A percentile compares a stretch with the other conserved stretches of the same genome.
These are phyloP conservation scores for Archaeoteleia sp. DNA, from an alignment of 2,888 invertebrate genomes.

Conservation along the genomic window DNA sequence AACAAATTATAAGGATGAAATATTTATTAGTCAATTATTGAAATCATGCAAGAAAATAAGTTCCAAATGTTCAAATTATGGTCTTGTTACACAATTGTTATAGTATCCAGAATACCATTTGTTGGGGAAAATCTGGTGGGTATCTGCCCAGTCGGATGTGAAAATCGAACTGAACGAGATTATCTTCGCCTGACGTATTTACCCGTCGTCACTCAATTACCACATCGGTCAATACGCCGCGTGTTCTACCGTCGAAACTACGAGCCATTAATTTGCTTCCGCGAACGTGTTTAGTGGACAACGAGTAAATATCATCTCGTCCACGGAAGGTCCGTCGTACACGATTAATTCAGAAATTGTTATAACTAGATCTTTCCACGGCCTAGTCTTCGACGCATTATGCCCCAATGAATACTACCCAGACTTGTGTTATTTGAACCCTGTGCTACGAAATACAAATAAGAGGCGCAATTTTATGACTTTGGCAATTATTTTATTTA, in stretches of 20 bases:
- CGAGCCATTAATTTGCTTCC: constrained; percentile 66
- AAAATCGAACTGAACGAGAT: constrained; percentile 52
- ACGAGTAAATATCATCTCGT: constrained; percentile 65
- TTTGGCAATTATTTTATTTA: no score
- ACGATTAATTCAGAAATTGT: constrained; percentile 45
- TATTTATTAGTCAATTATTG: no score
- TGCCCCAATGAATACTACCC: constrained; percentile 4
- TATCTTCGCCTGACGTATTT: constrained; percentile 53
- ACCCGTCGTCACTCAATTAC: constrained; percentile 66
- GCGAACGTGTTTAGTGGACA: constrained; percentile 61
- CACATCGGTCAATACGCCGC: constrained; percentile 63
- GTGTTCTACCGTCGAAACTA: constrained; percentile 62
- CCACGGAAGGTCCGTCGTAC: constrained; percentile 45
- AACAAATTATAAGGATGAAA: no score
- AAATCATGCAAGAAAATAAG: no score
- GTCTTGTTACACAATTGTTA: no score
- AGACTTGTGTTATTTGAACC: no score
- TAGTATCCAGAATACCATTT: background rate
- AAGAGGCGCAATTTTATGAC: no score
- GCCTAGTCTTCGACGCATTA: constrained; percentile 18
- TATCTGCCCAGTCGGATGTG: constrained; percentile 25
- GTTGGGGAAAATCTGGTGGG: constrained; percentile 32
- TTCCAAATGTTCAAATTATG: no score
- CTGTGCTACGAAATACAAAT: no score
- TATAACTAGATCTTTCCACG: constrained; percentile 32